These are phyloP conservation scores for Luperina nickerlii DNA, from an alignment of 2,888 invertebrate genomes.

Conservation along the genomic window DNA sequence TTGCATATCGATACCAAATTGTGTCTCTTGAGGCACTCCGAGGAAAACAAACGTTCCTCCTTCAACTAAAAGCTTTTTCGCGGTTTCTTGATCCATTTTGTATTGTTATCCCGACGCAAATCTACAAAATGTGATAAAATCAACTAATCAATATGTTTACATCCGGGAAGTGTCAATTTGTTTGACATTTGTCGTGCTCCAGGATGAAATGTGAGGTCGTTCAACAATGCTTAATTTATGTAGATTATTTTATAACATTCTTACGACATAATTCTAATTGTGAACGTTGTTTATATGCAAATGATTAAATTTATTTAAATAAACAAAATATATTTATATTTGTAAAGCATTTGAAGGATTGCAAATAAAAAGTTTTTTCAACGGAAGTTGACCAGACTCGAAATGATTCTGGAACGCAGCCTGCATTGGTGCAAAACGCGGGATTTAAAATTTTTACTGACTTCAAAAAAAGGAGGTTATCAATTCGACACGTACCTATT, in stretches of 20 bases:
- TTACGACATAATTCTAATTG: neutral
- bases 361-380: neutral
- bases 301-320: neutral
- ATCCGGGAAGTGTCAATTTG: slow-evolving; percentile 69
- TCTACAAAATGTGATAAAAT: slow-evolving; percentile 74
- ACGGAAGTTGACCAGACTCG: slow-evolving; percentile 20
- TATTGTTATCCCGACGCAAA: slow-evolving; percentile 54
- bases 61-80: slow-evolving; percentile 93
- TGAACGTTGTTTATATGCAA: neutral
- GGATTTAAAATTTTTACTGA: neutral
- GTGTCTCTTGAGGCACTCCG: slow-evolving; percentile 96
- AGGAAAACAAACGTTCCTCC: slow-evolving; percentile 96
- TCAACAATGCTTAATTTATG: slow-evolving; percentile 13
- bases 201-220: slow-evolving; percentile 26
- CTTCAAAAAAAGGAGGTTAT: too few relatives aligned
- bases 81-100: slow-evolving; percentile 94
- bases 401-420: slow-evolving; percentile 31
- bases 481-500: too few relatives aligned
- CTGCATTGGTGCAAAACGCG: neutral
- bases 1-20: slow-evolving; percentile 97
- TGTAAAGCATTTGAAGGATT: neutral
- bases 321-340: neutral
- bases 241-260: neutral
- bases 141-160: slow-evolving; percentile 79
- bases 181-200: slow-evolving; percentile 46